Evolutionary conservation across 2,113 vertebrate genomes (phyloP), one percentile per base, ranked within the genome.

Genomic region (Ciconia maguari): DNA sequence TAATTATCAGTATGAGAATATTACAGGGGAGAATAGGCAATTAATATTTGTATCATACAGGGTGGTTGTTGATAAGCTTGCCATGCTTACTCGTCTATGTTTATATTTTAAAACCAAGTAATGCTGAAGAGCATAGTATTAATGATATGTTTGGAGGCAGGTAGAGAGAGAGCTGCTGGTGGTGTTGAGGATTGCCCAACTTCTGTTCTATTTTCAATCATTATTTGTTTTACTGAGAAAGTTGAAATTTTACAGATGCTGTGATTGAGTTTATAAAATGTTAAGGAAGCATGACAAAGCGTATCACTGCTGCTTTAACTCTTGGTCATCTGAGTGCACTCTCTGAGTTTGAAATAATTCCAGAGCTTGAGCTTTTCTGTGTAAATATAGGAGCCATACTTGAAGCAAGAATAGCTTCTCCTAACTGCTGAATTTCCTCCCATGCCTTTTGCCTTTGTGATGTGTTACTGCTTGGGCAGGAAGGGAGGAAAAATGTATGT

Each of bases 401-500:
- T 26, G 58, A 51, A 69, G 64, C 17, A 25, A 55, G 44, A 60
- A 36, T 1, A 57, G 34, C 46, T 88, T 81, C 58, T 89, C 49
- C 10, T 4, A 11, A 13, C 15, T 16, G 26, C 44, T 46, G 38
- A 27, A 25, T 71, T 86, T 44, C 58, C 49, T 82, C 49, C 27
- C 4, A 1, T 32, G 30, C 32, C 60, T 70, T 77, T 87, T 76
- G 38, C 42, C 42, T 58, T 44, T 70, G n/a, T 49, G 51, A 44
- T 52, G 10, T 27, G 46, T 34, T 64, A 19, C 8, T 7, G 24
- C 32, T 84, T 32, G 46, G n/a, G 54, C 36, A 77, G 64, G 7
- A 76, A 87, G 34, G n/a, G 49, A 66, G 32, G 32, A 48, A 54
- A 69, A 75, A 16, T 0, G 0, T 6, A 0, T 8, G 2, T 62